Percentiles rank a stretch among this genome's conserved stretches.
Conservation (phyloP, 2,797 vertebrate genomes). For the Silurus lanzhouensis region DNA sequence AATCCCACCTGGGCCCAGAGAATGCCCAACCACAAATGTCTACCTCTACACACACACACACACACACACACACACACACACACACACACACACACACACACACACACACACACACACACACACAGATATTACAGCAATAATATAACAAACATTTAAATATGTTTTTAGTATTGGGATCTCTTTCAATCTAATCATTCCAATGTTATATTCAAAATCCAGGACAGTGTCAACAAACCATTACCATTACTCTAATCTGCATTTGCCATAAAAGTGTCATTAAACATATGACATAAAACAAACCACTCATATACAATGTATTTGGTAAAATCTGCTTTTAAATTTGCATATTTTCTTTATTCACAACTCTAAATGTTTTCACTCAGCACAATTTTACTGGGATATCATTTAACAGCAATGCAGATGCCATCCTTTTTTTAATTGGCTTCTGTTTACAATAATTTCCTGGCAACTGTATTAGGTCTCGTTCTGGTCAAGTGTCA, state of each 20-base stretch:
- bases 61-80: constrained; percentile 23
- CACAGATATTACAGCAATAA: background rate
- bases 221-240: background rate
- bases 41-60: constrained; percentile 65
- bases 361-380: background rate
- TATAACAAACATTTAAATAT: background rate
- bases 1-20: constrained; percentile 70
- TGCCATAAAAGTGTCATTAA: background rate
- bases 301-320: background rate
- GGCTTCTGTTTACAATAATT: background rate
- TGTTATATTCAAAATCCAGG: background rate
- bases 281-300: background rate
- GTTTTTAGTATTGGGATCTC: background rate
- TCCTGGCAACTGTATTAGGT: background rate
- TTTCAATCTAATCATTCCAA: background rate
- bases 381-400: no score
- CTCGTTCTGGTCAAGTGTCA: background rate
- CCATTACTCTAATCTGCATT: background rate
- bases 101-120: constrained; percentile 23
- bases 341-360: background rate
- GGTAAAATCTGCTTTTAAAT: background rate
- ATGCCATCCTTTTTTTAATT: background rate
- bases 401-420: background rate
- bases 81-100: constrained; percentile 48
- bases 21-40: constrained; percentile 59